Evolutionary conservation across 2,888 invertebrate genomes (phyloP).

Genomic region (Coenonympha glycerion): DNA sequence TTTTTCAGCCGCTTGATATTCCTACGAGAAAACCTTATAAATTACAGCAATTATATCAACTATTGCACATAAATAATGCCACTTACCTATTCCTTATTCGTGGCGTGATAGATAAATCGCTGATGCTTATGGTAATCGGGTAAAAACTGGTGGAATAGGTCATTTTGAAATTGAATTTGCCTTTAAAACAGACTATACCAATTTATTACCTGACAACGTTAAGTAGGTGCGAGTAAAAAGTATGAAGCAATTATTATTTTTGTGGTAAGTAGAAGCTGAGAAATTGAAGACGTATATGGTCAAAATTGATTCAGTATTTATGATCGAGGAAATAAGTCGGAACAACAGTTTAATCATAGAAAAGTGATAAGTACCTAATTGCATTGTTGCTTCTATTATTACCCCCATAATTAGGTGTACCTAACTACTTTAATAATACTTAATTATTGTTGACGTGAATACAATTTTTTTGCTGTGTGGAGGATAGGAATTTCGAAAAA

Average conservation of each 20-base stretch:
- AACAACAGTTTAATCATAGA: too few relatives aligned
- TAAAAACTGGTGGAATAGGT: conserved; percentile 16
- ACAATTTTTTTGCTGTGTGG: too few relatives aligned
- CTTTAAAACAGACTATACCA: neutral
- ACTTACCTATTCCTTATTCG: conserved; percentile 24
- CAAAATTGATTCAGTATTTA: neutral
- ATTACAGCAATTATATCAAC: conserved; percentile 22
- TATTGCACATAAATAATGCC: conserved; percentile 24
- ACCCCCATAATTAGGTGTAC: too few relatives aligned
- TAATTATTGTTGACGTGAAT: too few relatives aligned
- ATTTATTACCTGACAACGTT: conserved; percentile 7
- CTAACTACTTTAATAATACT: too few relatives aligned
- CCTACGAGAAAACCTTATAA: conserved; percentile 15
- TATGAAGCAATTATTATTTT: conserved; percentile 3
- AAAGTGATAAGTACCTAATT: too few relatives aligned
- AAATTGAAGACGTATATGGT: conserved; percentile 1
- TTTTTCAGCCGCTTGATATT: conserved; percentile 11
- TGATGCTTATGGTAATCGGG: conserved; percentile 15
- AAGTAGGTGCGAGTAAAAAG: neutral
- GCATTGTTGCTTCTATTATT: too few relatives aligned
- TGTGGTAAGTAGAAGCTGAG: neutral
- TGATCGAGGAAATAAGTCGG: too few relatives aligned
- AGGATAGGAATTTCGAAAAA: too few relatives aligned
- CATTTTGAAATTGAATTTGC: conserved; percentile 11
- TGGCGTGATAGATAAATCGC: conserved; percentile 21